These are phyloP conservation scores for Macrophya annulata DNA, from an alignment of 2,888 invertebrate species.

Conservation along the genomic window DNA sequence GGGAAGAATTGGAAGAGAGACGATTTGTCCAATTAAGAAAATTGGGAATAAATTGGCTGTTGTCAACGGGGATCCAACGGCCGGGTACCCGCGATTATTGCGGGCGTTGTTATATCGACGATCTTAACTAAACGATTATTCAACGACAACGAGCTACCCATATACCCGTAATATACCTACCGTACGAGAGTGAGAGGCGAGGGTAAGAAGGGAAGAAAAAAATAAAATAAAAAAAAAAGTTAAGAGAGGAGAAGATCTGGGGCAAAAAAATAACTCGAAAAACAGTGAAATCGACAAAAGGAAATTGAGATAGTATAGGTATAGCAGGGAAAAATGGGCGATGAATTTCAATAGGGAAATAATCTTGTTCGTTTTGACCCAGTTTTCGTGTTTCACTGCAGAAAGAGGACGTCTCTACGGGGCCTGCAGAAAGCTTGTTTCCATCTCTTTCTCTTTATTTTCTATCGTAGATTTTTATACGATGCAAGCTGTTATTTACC, in stretches of 20 bases:
- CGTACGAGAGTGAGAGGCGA: no score
- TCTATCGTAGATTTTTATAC: not conserved
- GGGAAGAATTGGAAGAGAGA: constrained; percentile 11
- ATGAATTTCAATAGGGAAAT: constrained; percentile 47
- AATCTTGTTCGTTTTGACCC: constrained; percentile 46
- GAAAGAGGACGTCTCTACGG: not conserved
- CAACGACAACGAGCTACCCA: not conserved
- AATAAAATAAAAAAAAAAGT: no score
- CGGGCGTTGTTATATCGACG: not conserved
- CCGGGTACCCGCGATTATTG: not conserved
- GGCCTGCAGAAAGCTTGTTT: not conserved
- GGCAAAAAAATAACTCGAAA: constrained; percentile 20
- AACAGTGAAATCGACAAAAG: constrained; percentile 30
- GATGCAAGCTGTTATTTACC: not conserved
- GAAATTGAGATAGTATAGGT: not conserved
- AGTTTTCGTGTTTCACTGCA: constrained; percentile 36
- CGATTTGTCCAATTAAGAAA: constrained; percentile 36
- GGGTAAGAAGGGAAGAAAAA: no score
- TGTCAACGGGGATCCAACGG: not conserved
- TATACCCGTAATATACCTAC: no score
- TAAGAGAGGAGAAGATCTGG: not conserved
- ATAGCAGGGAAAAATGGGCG: constrained; percentile 13
- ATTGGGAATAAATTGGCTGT: constrained; percentile 29
- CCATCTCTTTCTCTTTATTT: not conserved
- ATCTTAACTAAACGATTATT: constrained; percentile 19